A percentile compares a stretch with the other conserved stretches of the same genome.
Evolutionary conservation across 2,888 invertebrate genomes (phyloP).

Genomic region (Pinctada fucata): DNA sequence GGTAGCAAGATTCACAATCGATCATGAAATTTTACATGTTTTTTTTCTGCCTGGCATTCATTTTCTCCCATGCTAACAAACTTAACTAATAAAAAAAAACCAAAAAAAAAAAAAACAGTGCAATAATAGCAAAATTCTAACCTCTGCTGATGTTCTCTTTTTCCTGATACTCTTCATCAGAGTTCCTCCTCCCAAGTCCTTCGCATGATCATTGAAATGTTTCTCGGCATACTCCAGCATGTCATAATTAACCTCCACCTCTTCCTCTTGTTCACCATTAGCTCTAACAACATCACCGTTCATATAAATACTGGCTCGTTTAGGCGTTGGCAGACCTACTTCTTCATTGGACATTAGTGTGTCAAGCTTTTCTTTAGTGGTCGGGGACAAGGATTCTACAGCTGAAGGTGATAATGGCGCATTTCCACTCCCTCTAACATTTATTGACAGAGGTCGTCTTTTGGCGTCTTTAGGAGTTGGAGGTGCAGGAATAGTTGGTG

Average conservation of each 20-base stretch:
- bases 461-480: constrained; percentile 17
- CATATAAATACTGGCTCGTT: constrained; percentile 5
- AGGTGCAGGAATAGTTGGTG: constrained; percentile 47
- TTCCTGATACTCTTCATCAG: constrained; percentile 71
- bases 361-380: constrained; percentile 55
- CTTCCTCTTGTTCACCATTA: constrained; percentile 47
- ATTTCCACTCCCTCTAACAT: constrained; percentile 16
- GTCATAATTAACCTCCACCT: constrained; percentile 81
- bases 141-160: constrained; percentile 48
- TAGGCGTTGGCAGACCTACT: neutral
- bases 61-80: too few species aligned
- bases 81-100: too few species aligned
- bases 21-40: too few species aligned
- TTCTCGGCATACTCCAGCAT: constrained; percentile 95
- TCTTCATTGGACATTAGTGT: constrained; percentile 44
- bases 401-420: constrained; percentile 34
- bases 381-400: constrained; percentile 60
- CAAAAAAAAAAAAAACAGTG: too few species aligned
- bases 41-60: too few species aligned
- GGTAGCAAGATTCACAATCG: too few species aligned
- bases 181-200: constrained; percentile 71
- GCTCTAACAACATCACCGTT: constrained; percentile 31
- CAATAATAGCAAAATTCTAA: neutral
- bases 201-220: constrained; percentile 89
- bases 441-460: constrained; percentile 26